Conservation (phyloP, 2,797 vertebrate genomes). For the Pipistrellus pipistrellus region DNA sequence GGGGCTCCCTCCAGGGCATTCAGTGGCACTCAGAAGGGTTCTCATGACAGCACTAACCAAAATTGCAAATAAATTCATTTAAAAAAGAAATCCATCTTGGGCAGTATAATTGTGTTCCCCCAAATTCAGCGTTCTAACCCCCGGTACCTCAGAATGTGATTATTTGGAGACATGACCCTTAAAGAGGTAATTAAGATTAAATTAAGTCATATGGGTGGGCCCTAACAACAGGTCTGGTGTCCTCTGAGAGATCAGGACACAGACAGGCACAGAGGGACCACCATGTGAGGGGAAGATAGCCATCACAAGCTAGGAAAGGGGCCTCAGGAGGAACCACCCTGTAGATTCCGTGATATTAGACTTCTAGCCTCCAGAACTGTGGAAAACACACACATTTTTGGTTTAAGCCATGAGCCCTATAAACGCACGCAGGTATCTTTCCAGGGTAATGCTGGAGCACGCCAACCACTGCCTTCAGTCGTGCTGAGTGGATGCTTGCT, state of each 20-base stretch:
- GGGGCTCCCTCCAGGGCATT: not conserved
- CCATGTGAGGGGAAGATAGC: not conserved
- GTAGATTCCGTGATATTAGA: not conserved
- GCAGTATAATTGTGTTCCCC: not conserved
- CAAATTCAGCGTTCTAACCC: not conserved
- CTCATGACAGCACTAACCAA: not conserved
- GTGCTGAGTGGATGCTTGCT: not conserved
- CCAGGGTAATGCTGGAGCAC: fast-evolving
- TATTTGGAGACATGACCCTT: not conserved
- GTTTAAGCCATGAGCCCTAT: not conserved
- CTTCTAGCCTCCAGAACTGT: not conserved
- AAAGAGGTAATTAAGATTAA: not conserved
- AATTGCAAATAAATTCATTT: not conserved
- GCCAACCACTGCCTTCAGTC: not conserved
- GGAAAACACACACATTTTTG: not conserved
- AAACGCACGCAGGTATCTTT: not conserved
- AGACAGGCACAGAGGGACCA: not conserved
- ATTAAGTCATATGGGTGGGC: not conserved
- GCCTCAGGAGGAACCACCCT: not conserved
- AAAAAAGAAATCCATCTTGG: not conserved
- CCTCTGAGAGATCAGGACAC: not conserved
- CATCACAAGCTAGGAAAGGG: not conserved
- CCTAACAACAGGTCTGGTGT: not conserved
- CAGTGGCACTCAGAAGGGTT: not conserved
- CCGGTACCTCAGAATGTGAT: not conserved